phyloP scores from a whole-genome alignment of 2,888 invertebrate genomes.

The Plutella xylostella region DNA sequence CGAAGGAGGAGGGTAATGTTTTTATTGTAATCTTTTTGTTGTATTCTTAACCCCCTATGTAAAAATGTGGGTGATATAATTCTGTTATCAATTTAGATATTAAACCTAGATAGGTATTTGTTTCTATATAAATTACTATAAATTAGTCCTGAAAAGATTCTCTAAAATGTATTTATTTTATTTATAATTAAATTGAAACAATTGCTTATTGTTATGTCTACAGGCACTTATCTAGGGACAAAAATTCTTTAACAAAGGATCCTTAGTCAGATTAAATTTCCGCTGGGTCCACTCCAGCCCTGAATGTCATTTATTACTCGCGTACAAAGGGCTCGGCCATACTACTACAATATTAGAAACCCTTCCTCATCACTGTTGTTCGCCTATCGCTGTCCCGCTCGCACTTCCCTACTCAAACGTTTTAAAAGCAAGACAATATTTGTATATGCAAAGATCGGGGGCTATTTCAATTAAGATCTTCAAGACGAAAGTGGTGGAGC shows the following conservation, averaged over 20 bases:
- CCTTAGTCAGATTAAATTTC: slow-evolving; percentile 63
- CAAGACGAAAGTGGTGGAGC: too few species aligned
- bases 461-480: too few species aligned
- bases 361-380: slow-evolving; percentile 24
- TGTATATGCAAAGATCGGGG: slow-evolving; percentile 11
- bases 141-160: background rate
- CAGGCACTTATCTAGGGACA: slow-evolving; percentile 57
- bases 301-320: slow-evolving; percentile 60
- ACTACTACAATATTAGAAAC: slow-evolving; percentile 56
- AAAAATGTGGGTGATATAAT: too few species aligned
- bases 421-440: slow-evolving; percentile 22
- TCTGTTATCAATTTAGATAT: too few species aligned
- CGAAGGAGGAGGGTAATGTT: too few species aligned
- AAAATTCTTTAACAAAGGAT: slow-evolving; percentile 55
- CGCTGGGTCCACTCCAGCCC: slow-evolving; percentile 57
- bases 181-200: slow-evolving; percentile 63
- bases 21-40: too few species aligned
- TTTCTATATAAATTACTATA: background rate
- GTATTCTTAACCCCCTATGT: too few species aligned
- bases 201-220: slow-evolving; percentile 40
- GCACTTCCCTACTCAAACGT: slow-evolving; percentile 31
- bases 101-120: too few species aligned
- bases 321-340: slow-evolving; percentile 47
- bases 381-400: slow-evolving; percentile 25
- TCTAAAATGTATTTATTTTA: slow-evolving; percentile 34